Conservation (phyloP, 35 echinoderm and acorn worm genomes). For the Apostichopus parvimensis region DNA sequence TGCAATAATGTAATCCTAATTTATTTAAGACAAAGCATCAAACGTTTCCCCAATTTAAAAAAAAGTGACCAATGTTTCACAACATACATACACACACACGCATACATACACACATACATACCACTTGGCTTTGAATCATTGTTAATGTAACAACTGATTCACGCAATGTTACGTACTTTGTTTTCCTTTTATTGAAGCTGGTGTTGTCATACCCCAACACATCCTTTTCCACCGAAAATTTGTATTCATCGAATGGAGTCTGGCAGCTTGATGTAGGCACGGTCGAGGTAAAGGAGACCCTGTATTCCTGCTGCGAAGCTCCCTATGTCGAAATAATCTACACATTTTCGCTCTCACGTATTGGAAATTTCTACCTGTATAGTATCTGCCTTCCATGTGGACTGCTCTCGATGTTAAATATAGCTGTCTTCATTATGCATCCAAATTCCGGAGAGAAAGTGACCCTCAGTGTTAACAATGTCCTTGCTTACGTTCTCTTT, state of each 20-base stretch:
- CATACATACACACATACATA: no score
- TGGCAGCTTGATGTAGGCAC: neutral
- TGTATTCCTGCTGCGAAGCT: neutral
- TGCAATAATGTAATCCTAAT: no score
- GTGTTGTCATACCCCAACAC: neutral
- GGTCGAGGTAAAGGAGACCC: neutral
- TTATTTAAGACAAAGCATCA: no score
- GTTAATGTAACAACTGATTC: no score
- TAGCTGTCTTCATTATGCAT: slow-evolving; percentile 57
- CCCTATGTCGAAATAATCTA: slow-evolving; percentile 45
- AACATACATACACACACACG: no score
- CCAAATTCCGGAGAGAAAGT: slow-evolving; percentile 77
- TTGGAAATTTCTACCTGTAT: slow-evolving; percentile 53
- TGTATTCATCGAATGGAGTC: slow-evolving; percentile 7
- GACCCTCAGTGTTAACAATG: slow-evolving; percentile 63
- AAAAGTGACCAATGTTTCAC: no score
- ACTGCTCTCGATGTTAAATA: slow-evolving; percentile 35
- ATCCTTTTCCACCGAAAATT: neutral
- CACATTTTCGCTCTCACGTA: slow-evolving; percentile 24
- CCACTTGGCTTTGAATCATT: no score
- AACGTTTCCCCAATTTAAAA: no score
- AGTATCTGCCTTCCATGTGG: slow-evolving; percentile 50
- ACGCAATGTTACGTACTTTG: no score
- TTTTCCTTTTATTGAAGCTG: neutral
- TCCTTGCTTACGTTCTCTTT: slow-evolving; percentile 69